Evolutionary conservation across 2,113 vertebrate genomes (phyloP), one percentile per base, ranked within the genome.

Genomic region (Paradoxurus hermaphroditus): DNA sequence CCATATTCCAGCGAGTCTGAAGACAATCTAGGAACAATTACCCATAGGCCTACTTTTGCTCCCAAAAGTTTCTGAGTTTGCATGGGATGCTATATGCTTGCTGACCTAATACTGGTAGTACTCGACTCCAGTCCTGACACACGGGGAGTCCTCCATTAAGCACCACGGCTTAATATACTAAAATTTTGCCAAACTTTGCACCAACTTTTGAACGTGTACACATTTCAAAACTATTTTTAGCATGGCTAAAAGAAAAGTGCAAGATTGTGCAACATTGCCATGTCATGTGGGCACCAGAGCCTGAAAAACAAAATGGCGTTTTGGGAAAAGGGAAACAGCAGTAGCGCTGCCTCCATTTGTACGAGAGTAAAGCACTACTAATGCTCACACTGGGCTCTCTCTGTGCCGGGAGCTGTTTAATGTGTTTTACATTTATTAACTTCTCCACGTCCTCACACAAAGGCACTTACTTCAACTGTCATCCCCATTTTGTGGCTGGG

Each of bases 141-240:
- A 15, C 59, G 70, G 15, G 27, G 13, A 12, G 3, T 7, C 7
- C 34, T 86, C 59, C 34, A 1, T 53, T 51, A 83, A 62, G 41
- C 44, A 83, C 56, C 15, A 2, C 36, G 14, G 68, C 9, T 44
- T 36, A 36, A 53, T 7, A 44, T 19, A 36, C 46, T 41, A 59
- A 49, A 78, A 44, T 41, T 49, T 72, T 8, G 41, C 53, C 49
- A 93, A 68, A 90, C 2, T 70, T 88, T 67, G 19, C 41, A 75
- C n/a, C 84, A n/a, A 68, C 19, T 94, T 92, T 83, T 79, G 6
- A 2, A 86, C 16, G 62, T 49, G 1, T 72, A 11, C 34, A 41
- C 41, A 56, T 53, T 86, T 90, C 34, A n/a, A 93, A 85, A 72
- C 31, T 79, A 67, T 62, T 70, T 70, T 79, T 75, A 63, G 49